These are phyloP conservation scores for Pectinophora gossypiella DNA, from an alignment of 1,140 invertebrate species.

Conservation along the genomic window DNA sequence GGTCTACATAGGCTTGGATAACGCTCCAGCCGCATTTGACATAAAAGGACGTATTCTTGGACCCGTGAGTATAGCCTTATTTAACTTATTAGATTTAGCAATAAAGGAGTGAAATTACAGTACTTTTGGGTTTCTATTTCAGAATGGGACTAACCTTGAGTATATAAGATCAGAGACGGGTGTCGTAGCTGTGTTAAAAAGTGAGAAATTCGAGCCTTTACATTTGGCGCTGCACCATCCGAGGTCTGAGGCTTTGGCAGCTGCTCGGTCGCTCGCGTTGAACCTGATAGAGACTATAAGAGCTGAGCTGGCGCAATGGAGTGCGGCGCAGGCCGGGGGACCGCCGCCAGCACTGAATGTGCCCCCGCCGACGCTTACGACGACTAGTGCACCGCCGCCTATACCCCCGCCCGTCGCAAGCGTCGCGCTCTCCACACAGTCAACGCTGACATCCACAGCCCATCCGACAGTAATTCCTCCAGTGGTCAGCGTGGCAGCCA, in stretches of 20 bases:
- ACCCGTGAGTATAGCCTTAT: constrained; percentile 48
- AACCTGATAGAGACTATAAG: constrained; percentile 90
- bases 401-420: constrained; percentile 44
- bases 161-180: constrained; percentile 87
- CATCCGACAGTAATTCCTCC: constrained; percentile 52
- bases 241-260: constrained; percentile 80
- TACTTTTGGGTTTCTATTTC: constrained; percentile 22
- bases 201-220: constrained; percentile 87
- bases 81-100: constrained; percentile 11
- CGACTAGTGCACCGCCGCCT: constrained; percentile 46
- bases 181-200: constrained; percentile 83
- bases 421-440: constrained; percentile 41
- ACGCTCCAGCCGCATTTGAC: constrained; percentile 85
- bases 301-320: constrained; percentile 81
- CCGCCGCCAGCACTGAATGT: constrained; percentile 56
- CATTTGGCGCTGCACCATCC: constrained; percentile 87
- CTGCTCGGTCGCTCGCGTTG: constrained; percentile 83
- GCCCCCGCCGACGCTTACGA: constrained; percentile 53
- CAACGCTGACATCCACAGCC: constrained; percentile 38
- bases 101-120: not conserved
- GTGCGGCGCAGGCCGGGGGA: constrained; percentile 57
- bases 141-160: constrained; percentile 83
- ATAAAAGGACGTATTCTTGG: constrained; percentile 84
- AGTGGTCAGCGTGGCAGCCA: constrained; percentile 58
- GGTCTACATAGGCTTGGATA: constrained; percentile 85